A percentile compares a stretch with the other conserved stretches of the same genome.
Conservation (phyloP, 2,797 vertebrate species). For the Karalla daura region DNA sequence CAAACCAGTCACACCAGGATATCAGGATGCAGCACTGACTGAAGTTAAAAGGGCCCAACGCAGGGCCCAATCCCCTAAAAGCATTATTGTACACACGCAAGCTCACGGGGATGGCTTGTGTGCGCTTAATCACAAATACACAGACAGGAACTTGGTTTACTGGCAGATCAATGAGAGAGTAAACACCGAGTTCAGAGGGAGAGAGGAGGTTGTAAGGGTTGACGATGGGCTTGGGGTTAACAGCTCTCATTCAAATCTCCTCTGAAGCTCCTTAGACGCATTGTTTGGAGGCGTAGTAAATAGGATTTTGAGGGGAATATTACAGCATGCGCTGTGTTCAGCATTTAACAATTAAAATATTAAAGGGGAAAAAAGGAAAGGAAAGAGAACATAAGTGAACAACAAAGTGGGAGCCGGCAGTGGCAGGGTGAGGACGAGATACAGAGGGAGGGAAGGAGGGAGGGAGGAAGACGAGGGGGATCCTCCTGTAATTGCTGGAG, state of each 20-base stretch:
- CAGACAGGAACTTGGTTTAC: constrained; percentile 67
- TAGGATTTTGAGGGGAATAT: constrained; percentile 12
- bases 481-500: constrained; percentile 69
- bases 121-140: constrained; percentile 53
- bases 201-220: constrained; percentile 39
- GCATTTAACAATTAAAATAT: constrained; percentile 23
- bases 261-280: constrained; percentile 7
- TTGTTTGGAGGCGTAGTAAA: constrained; percentile 22
- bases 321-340: constrained; percentile 18
- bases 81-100: constrained; percentile 73
- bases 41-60: constrained; percentile 72
- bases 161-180: constrained; percentile 61
- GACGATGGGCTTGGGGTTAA: constrained; percentile 32
- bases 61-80: constrained; percentile 64
- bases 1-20: constrained; percentile 73
- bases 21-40: constrained; percentile 77
- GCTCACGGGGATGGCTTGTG: constrained; percentile 66
- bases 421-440: constrained; percentile 40
- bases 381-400: constrained; percentile 38
- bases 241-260: constrained; percentile 29
- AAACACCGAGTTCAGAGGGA: constrained; percentile 57
- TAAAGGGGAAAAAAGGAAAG: constrained; percentile 12
- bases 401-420: constrained; percentile 47
- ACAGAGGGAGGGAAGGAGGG: constrained; percentile 35
- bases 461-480: constrained; percentile 47